Evolutionary conservation across 2,888 invertebrate genomes (phyloP), one percentile per base, ranked within the genome.

Genomic region (Chironomus tentans): DNA sequence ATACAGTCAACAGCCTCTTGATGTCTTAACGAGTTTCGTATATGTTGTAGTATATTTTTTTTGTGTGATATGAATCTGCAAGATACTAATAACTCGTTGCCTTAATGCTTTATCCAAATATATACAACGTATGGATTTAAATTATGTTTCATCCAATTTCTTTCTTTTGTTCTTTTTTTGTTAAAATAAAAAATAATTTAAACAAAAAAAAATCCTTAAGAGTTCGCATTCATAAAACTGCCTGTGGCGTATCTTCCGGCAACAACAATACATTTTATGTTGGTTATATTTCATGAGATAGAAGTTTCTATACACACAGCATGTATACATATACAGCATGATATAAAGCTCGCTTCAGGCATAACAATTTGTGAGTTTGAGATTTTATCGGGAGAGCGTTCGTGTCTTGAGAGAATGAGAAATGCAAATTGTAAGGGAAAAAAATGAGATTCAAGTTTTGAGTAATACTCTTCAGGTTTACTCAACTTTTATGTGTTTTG

Each of bases 251-350:
- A 28, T 38, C 72, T 10, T 24, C 15, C 15, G 47, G 72, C 72
- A 38, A n/a, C 62, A 46, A 61, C 61, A 73, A 73, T 73, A 38
- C 38, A 73, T 73, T 73, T 73, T 73, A 62, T 73, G 72, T 73
- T 28, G 62, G 72, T 73, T 73, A 22, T 73, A 62, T 71, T 50
- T 71, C 5, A 13, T 22, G 22, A 65, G 65, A 65, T 65, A 65
- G 65, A 65, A 65, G 13, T 12, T 24, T 56, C 15, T 15, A 18
- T 56, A 56, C 7, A 15, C 15, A 15, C 5, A 56, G 56, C 18
- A 50, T 50, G 4, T 50, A 50, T 50, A 50, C 62, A 48, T n/a
- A 48, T 48, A 62, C 13, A 62, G 7, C 62, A 62, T 62, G 62
- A 72, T 61, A 73, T 73, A 38, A 73, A 73, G 15, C 15, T 6